Evolutionary conservation across 2,797 vertebrate genomes (phyloP).

Genomic region (Tragelaphus oryx): DNA sequence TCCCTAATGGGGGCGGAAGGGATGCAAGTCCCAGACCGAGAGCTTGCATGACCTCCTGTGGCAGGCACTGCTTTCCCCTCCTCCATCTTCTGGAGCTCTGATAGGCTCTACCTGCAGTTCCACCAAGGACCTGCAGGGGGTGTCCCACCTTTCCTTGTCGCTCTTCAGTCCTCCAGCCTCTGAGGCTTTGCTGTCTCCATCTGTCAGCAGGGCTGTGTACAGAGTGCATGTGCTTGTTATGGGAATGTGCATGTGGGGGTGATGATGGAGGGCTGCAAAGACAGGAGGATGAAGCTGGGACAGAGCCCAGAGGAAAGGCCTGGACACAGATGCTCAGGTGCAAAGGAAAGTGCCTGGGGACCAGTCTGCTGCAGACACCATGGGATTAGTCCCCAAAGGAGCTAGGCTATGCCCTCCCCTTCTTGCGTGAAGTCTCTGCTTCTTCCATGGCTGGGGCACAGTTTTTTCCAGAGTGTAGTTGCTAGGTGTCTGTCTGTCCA

Average conservation of each 20-base stretch:
- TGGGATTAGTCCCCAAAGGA: background rate
- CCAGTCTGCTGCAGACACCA: too few species aligned
- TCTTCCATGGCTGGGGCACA: background rate
- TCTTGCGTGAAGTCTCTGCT: background rate
- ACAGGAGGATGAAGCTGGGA: background rate
- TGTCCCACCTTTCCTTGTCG: background rate
- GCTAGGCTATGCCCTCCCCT: background rate
- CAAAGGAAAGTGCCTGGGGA: background rate
- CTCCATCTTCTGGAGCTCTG: background rate
- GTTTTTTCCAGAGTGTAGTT: background rate
- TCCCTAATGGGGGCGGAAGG: too few species aligned
- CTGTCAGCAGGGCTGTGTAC: fast-evolving
- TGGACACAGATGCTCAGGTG: background rate
- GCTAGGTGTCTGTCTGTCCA: background rate
- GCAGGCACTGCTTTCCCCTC: background rate
- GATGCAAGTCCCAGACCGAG: background rate
- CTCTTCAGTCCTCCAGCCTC: background rate
- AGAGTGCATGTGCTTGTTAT: background rate
- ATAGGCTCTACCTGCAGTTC: background rate
- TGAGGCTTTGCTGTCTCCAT: background rate
- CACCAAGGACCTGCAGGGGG: background rate
- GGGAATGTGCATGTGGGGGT: too few species aligned
- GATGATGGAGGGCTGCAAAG: background rate
- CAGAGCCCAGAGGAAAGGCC: background rate
- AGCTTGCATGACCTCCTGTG: background rate